phyloP scores from a whole-genome alignment of 2,888 invertebrate genomes.

The Nomada flava region DNA sequence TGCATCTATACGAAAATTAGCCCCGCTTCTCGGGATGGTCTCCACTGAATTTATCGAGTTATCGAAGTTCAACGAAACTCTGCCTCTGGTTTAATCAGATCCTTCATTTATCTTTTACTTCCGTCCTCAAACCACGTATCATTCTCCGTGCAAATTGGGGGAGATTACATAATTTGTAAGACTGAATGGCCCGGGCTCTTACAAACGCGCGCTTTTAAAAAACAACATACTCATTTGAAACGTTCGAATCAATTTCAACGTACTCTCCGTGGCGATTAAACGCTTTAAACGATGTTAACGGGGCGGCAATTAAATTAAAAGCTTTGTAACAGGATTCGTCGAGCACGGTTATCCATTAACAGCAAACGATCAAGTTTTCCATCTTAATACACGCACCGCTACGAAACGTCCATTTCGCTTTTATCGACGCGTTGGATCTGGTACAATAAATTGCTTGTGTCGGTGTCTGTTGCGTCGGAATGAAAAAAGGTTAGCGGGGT shows the following conservation, averaged over 20 bases:
- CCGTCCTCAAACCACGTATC: neutral
- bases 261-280: neutral
- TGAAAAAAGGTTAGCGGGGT: slow-evolving; percentile 11
- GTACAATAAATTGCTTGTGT: slow-evolving; percentile 32
- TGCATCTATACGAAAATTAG: slow-evolving; percentile 21
- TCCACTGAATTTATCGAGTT: slow-evolving; percentile 15
- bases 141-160: neutral
- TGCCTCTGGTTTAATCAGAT: slow-evolving; percentile 3
- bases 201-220: no score
- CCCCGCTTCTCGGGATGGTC: neutral
- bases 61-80: slow-evolving; percentile 9
- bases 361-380: slow-evolving; percentile 31
- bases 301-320: slow-evolving; percentile 43
- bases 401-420: slow-evolving; percentile 20
- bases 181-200: no score
- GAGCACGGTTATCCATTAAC: slow-evolving; percentile 40
- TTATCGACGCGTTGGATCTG: slow-evolving; percentile 11
- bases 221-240: no score
- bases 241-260: no score
- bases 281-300: slow-evolving; percentile 1
- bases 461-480: neutral
- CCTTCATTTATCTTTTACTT: slow-evolving; percentile 1
- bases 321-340: slow-evolving; percentile 1
- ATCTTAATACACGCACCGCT: slow-evolving; percentile 1
- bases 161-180: neutral